phyloP scores from a whole-genome alignment of 2,113 vertebrate species.

The Hyaena hyaena region DNA sequence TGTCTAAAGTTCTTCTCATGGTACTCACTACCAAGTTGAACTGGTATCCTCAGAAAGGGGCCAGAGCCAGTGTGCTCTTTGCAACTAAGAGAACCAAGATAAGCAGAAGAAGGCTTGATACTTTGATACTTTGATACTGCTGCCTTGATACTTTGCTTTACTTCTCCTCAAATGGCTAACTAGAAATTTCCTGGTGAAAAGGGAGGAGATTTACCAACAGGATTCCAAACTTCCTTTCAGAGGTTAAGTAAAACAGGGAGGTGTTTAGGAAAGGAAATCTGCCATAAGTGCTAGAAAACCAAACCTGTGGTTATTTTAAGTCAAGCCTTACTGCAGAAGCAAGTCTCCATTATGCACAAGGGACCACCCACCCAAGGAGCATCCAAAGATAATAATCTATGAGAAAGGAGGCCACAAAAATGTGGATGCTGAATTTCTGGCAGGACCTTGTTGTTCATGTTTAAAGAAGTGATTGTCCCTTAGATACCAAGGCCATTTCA shows the following conservation, averaged over 20 bases:
- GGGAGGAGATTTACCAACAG: background rate
- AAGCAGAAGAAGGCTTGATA: background rate
- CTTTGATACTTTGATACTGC: too few relatives aligned
- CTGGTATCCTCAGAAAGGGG: background rate
- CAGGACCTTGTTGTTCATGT: slow-evolving; percentile 26
- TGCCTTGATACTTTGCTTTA: slow-evolving; percentile 22
- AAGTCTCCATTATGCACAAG: background rate
- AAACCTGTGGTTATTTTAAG: slow-evolving; percentile 43
- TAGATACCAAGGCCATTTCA: slow-evolving; percentile 42
- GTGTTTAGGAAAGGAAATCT: slow-evolving; percentile 37
- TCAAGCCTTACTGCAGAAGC: background rate
- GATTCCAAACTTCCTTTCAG: slow-evolving; percentile 31
- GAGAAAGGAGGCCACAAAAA: slow-evolving; percentile 60
- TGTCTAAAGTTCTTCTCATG: background rate
- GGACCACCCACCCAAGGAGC: slow-evolving; percentile 20
- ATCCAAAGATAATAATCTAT: slow-evolving; percentile 65
- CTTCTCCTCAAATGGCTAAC: background rate
- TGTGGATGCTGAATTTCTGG: slow-evolving; percentile 46
- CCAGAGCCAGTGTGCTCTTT: background rate
- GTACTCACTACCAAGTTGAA: background rate
- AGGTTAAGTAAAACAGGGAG: slow-evolving; percentile 46
- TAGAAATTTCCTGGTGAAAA: slow-evolving; percentile 32
- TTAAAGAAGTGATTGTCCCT: slow-evolving; percentile 69
- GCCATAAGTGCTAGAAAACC: slow-evolving; percentile 13
- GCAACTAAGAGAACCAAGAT: background rate